These are phyloP conservation scores for Hemitrygon akajei DNA, from an alignment of 2,797 vertebrate species.

Conservation along the genomic window DNA sequence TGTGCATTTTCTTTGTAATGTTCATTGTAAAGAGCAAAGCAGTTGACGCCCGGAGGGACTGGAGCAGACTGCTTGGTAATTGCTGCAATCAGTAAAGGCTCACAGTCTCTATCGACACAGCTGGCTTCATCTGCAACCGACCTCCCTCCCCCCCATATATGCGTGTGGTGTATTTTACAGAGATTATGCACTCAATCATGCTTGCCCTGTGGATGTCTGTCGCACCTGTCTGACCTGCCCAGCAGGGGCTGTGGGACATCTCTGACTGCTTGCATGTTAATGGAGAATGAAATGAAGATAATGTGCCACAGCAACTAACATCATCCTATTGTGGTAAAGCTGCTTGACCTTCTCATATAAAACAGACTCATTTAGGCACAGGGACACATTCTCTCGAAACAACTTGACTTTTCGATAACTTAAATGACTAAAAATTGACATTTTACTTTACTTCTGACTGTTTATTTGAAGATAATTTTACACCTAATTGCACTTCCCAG, in stretches of 20 bases:
- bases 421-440: neutral
- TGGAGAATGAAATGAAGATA: neutral
- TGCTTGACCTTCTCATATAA: neutral
- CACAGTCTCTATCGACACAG: constrained; percentile 23
- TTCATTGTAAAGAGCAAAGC: constrained; percentile 23
- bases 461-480: neutral
- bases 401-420: neutral
- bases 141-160: neutral
- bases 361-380: neutral
- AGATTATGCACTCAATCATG: constrained; percentile 25
- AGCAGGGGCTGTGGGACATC: neutral
- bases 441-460: neutral
- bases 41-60: constrained; percentile 6
- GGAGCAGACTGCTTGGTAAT: constrained; percentile 16
- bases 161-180: constrained; percentile 17
- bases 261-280: neutral
- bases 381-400: neutral
- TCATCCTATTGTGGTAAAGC: neutral
- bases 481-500: neutral
- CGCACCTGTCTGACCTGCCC: constrained; percentile 14
- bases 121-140: neutral
- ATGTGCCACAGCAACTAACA: neutral
- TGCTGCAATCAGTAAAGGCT: constrained; percentile 8
- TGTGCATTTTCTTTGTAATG: neutral
- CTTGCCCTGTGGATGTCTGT: constrained; percentile 10